Base-by-base conservation (phyloP, 2,113 vertebrate species). In the Alethe diademata region DNA sequence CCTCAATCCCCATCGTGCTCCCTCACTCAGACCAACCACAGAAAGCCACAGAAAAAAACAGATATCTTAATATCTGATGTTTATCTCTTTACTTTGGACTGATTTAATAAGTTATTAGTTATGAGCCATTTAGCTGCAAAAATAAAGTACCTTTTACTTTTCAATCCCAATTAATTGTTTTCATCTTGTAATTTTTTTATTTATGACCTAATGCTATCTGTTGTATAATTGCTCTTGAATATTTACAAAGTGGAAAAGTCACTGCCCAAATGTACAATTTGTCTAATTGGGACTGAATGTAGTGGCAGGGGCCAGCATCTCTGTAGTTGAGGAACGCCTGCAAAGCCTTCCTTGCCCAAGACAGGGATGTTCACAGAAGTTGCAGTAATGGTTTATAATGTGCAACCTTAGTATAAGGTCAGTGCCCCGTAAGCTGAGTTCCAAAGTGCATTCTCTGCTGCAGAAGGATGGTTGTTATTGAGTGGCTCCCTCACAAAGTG, bases 101-200 rank as follows among this genome's bases (percentile, higher is more conserved):
- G 48, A 51, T 92, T 86, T 88, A 78, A 28, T 90, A 78, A 64
- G 14, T 84, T 67, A 62, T 62, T 90, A 70, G 60, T 88, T 95
- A 85, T 78, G 76, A 91, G 33, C 61, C 1, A 1, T 86, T 95
- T 86, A 76, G 70, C 60, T 91, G 69, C 83, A 56, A 83, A 83
- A 83, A 80, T 66, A 67, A 90, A 96, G n/a, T 73, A 74, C 1
- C 0, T 42, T 88, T 88, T 80, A 66, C 35, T 86, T 93, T 86
- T 86, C 67, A 60, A 51, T 80, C 20, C 43, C 1, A 67, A 19
- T 86, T 90, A 73, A 57, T 78, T 89, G 61, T 73, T 91, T 90
- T 86, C 12, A 20, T 66, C 48, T 56, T 86, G 53, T 76, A 66
- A 43, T 70, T 73, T 92, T 92, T 92, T 90, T 83, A 76, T 73